Base-by-base conservation (phyloP, 2,888 invertebrate species). In the Thyatira batis region DNA sequence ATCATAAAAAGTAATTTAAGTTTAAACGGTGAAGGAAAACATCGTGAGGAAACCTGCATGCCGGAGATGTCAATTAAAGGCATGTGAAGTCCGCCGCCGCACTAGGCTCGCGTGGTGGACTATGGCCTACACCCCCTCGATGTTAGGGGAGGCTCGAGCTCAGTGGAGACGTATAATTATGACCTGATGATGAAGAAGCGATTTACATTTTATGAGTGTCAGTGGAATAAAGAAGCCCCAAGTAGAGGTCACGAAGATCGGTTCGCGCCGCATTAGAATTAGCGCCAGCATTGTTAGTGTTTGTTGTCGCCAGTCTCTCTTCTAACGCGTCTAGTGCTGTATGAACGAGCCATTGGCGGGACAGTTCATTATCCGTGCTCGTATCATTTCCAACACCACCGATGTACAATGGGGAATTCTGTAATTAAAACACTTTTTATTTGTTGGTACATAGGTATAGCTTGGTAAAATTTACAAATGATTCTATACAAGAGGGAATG, bases 201-300 rank as follows among this genome's bases (percentile, higher is more conserved):
- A 65, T 84, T 76, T 94, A 98, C 98, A 98, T 97, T 94, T 98
- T 98, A 87, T 98, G 98, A 63, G 97, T 98, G 91, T 99, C 99
- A 6, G 98, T 97, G 0, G 98, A 97, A 86, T 98, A 98, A 6
- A 99, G 92, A 61, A 98, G 90, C 23, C 99, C 98, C 54, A 99
- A 92, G 83, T 98, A 99, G 2, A 98, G 92, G 82, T 99, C 99
- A 61, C 98, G 92, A 33, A 96, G 92, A 80, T 98, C 98, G 56
- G 95, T 94, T 4, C 91, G 79, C 0, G 90, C 73, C 0, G 94
- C 89, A 21, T 93, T 93, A 69, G 95, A 93, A 63, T 93, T 93
- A 27, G 93, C 81, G 21, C 89, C 92, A 0, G 94, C 87, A 60
- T 90, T 82, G 45, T 76, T 88, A 0, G 80, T 69, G 55, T 84